These are phyloP conservation scores for Paramormyrops hopkinsi DNA, from an alignment of 2,797 vertebrate species.

Conservation along the genomic window DNA sequence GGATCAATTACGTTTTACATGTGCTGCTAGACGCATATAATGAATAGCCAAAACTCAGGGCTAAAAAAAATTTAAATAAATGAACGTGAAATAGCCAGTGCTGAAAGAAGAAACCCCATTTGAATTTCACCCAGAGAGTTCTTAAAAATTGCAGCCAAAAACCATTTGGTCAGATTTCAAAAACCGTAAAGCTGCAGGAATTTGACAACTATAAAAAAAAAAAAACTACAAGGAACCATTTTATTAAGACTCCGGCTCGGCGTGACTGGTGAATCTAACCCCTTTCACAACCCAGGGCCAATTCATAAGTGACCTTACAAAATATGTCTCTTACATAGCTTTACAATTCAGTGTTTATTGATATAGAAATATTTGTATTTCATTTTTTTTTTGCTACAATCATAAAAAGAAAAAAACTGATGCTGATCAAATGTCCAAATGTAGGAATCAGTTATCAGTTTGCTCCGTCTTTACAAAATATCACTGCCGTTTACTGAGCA, in stretches of 20 bases:
- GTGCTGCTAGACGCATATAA: neutral
- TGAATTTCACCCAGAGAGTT: neutral
- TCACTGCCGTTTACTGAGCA: neutral
- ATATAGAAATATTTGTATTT: conserved; percentile 66
- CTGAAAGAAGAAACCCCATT: neutral
- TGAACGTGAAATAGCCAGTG: neutral
- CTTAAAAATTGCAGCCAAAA: neutral
- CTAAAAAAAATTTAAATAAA: neutral
- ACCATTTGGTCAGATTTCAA: neutral
- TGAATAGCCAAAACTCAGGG: neutral
- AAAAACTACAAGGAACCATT: neutral
- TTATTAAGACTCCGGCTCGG: neutral
- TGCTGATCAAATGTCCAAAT: conserved; percentile 52
- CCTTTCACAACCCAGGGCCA: neutral
- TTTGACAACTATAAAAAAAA: neutral
- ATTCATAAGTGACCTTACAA: neutral
- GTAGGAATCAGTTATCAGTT: conserved; percentile 23
- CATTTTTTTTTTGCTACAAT: conserved; percentile 58
- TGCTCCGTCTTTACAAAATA: neutral
- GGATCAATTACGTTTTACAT: neutral
- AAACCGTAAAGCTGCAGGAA: neutral
- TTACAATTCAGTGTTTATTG: conserved; percentile 63
- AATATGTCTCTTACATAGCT: conserved; percentile 35
- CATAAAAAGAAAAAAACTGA: conserved; percentile 59
- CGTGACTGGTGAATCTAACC: neutral